These are phyloP conservation scores for Cyphotilapia sp. DNA, from an alignment of 2,113 vertebrate genomes.

Conservation along the genomic window DNA sequence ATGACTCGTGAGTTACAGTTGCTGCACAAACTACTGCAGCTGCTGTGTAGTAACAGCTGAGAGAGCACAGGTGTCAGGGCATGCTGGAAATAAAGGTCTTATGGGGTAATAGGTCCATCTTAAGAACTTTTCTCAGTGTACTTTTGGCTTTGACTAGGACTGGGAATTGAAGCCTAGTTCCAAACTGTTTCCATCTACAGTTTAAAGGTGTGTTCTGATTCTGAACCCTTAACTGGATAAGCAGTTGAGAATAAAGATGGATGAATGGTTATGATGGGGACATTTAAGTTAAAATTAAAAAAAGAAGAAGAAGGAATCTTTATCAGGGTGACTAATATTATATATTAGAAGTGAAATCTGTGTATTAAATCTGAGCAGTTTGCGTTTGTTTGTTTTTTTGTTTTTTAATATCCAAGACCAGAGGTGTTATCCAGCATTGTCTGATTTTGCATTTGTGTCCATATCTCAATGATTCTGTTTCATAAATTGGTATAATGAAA, in stretches of 20 bases:
- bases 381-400: not conserved
- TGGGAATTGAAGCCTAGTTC: not conserved
- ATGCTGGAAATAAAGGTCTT: not conserved
- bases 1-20: constrained; percentile 84
- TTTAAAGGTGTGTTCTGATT: not conserved
- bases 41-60: not conserved
- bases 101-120: not conserved
- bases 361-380: not conserved
- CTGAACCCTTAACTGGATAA: not conserved
- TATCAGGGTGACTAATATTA: not conserved
- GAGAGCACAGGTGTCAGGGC: not conserved
- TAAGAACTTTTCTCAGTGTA: not conserved
- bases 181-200: not conserved
- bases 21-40: not conserved
- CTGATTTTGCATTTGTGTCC: not conserved
- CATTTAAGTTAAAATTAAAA: not conserved
- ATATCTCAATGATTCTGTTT: not conserved
- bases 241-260: not conserved
- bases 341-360: not conserved
- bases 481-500: not conserved
- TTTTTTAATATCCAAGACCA: not conserved
- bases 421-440: not conserved
- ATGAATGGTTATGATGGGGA: not conserved
- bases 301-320: not conserved
- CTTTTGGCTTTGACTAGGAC: not conserved